Base-by-base conservation (phyloP, 1,140 invertebrate species). In the Trichonephila inaurata region DNA sequence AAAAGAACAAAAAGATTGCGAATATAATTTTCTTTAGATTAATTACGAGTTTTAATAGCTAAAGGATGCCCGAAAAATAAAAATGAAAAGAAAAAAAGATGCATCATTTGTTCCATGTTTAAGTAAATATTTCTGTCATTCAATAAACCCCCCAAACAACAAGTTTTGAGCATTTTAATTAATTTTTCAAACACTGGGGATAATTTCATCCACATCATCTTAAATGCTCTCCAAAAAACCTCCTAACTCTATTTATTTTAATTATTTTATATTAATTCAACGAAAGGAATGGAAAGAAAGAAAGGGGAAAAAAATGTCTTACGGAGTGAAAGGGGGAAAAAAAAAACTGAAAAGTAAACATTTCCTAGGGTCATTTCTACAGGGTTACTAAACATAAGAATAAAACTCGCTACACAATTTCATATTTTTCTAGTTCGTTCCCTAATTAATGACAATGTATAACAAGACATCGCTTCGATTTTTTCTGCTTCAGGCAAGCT, bases 161-260 rank as follows among this genome's bases (percentile, higher is more conserved):
- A 51, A 89, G n/a, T 69, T 89, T 89, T 72, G 33, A 89, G 60
- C 62, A 64, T 69, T 89, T 89, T 89, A 89, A 89, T 89, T 89
- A 89, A 89, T 89, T 89, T 89, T 89, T 89, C 87, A 89, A 89
- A 64, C 87, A 69, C 62, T 19, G 33, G n/a, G 33, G 40, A 62
- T 62, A 89, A 44, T 69, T 69, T 89, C 40, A 24, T 89, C 61
- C 12, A 33, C 72, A 77, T 66, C 33, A 51, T 51, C 14, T 72
- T 21, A 40, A 51, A 44, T 24, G 40, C 24, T 33, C 85, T 87
- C 24, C 18, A 66, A 89, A 44, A 87, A 19, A 19, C 28, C 2
- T 16, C 21, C n/a, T 4, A 19, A 51, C 51, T 61, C 28, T 89
- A 62, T 89, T 89, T 89, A 89, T 89, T 89, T 77, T 77, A 77